Conservation (phyloP, 2,797 vertebrate genomes). For the Synaphobranchus kaupii region DNA sequence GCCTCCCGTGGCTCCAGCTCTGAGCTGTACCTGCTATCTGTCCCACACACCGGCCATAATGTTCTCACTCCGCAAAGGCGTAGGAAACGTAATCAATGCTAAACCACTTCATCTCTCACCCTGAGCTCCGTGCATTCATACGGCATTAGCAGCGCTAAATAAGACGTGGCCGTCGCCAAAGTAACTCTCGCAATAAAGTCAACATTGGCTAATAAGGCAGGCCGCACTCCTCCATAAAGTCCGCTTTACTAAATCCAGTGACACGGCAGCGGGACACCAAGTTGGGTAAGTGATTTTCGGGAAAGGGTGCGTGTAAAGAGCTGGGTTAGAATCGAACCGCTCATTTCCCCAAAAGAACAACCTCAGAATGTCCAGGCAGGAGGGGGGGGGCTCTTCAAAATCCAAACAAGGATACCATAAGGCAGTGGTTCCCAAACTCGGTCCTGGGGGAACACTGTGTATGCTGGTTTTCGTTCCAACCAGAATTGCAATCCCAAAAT, state of each 20-base stretch:
- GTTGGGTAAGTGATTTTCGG: background rate
- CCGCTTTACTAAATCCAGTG: background rate
- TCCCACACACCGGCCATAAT: background rate
- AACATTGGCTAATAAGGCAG: constrained; percentile 10
- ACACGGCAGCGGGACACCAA: background rate
- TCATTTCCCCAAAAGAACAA: background rate
- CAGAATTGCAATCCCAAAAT: too few species aligned
- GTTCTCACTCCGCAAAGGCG: background rate
- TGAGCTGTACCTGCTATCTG: background rate
- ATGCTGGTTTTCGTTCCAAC: too few species aligned
- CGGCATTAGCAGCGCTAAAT: background rate
- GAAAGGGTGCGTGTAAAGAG: background rate
- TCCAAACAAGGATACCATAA: background rate
- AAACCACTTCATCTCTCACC: background rate
- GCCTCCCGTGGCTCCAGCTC: background rate
- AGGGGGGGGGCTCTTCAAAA: background rate
- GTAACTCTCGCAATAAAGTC: background rate
- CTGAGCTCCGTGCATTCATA: background rate
- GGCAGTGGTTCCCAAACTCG: too few species aligned
- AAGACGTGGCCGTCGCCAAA: background rate
- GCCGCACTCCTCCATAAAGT: background rate
- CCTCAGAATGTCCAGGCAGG: background rate
- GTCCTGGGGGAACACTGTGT: too few species aligned
- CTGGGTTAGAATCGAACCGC: background rate
- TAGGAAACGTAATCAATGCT: background rate